Percentiles rank a stretch among this genome's conserved stretches.
Conservation (phyloP, 2,113 vertebrate genomes). For the Leucoraja erinaceus region DNA sequence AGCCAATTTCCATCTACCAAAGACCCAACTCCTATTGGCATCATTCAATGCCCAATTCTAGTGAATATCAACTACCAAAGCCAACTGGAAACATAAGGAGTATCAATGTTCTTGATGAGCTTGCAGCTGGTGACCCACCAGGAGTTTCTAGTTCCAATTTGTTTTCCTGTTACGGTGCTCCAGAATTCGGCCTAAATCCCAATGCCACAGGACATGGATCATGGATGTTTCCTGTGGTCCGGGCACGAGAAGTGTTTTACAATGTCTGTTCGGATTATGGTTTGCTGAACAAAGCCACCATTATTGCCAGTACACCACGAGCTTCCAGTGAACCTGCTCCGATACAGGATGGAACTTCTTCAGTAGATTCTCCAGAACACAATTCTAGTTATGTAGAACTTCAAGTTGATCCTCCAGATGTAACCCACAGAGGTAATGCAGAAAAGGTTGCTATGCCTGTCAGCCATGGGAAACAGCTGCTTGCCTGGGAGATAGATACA, state of each 20-base stretch:
- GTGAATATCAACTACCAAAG: conserved; percentile 70
- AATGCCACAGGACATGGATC: conserved; percentile 77
- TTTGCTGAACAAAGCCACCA: conserved; percentile 84
- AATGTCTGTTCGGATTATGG: conserved; percentile 95
- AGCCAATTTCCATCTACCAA: conserved; percentile 16
- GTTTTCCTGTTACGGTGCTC: conserved; percentile 46
- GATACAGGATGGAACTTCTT: conserved; percentile 53
- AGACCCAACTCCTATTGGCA: conserved; percentile 38
- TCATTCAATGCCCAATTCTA: conserved; percentile 83
- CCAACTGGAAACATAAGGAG: conserved; percentile 52
- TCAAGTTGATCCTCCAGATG: conserved; percentile 54
- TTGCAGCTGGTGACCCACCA: conserved; percentile 27
- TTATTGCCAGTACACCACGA: conserved; percentile 66
- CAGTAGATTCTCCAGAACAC: conserved; percentile 55
- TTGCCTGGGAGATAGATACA: conserved; percentile 97
- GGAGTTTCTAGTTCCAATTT: conserved; percentile 4
- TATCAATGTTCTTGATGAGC: conserved; percentile 21
- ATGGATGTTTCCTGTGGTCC: conserved; percentile 90
- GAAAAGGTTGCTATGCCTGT: conserved; percentile 67
- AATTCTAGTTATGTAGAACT: conserved; percentile 54
- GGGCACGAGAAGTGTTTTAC: conserved; percentile 91
- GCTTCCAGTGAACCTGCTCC: conserved; percentile 53
- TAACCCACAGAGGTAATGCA: conserved; percentile 64
- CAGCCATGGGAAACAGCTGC: conserved; percentile 65
- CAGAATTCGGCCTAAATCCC: conserved; percentile 59